Evolutionary conservation across 2,113 vertebrate genomes (phyloP), one percentile per base, ranked within the genome.

Genomic region (Myodes glareolus): DNA sequence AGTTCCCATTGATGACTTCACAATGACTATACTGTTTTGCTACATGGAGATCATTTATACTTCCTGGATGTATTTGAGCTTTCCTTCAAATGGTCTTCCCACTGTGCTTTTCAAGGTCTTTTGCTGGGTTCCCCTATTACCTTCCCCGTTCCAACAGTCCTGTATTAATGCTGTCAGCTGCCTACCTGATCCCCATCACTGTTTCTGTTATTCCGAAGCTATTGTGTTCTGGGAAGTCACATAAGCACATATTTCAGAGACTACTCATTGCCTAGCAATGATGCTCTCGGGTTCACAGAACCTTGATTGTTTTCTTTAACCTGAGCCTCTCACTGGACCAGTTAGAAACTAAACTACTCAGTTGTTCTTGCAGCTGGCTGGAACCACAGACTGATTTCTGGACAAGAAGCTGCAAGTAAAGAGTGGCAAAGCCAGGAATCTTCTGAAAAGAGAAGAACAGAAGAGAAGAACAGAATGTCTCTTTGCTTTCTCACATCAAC

Each of bases 1-100:
- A 93, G 11, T 58, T 70, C 36, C 94, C 76, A 93, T 88, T 95
- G 95, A 96, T 93, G 84, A 96, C 39, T 78, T 95, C 89, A 88
- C 65, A 81, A 88, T 95, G 50, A 93, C 75, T 77, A 33, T 93
- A 36, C 52, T 95, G 67, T 93, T 84, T 91, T 93, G 68, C 52
- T 55, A n/a, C 8, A 45, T 16, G 52, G 63, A 39, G 50, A 76
- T 63, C 63, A 29, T 77, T 91, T 70, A 55, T 50, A 72, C 58
- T 90, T 92, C 29, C 58, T 23, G 47, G 19, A 58, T 23, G 13
- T 58, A 63, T 70, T 61, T 85, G n/a, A 61, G 16, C 36, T 80
- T 94, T 92, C 3, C 27, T 21, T 58, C 55, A 88, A 78, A 87
- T 58, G 25, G 33, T 61, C 67, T 93, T 45, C 91, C 14, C 67